A percentile compares a stretch with the other conserved stretches of the same genome.
phyloP scores from a whole-genome alignment of 2,797 vertebrate species.

The Gobionotothen gibberifrons region DNA sequence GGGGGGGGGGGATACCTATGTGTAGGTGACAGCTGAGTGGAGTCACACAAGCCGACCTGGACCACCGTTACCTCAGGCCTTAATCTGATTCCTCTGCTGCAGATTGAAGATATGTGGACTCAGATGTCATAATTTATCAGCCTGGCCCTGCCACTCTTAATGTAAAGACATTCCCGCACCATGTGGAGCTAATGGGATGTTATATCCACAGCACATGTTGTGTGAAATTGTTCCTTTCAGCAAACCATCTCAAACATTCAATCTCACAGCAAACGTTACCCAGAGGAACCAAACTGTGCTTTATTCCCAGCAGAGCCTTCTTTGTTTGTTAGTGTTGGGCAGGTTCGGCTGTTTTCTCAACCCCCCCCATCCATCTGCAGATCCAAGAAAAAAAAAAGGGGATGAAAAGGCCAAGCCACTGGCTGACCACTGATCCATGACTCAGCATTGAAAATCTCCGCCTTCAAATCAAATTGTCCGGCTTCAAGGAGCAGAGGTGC shows the following conservation, averaged over 20 bases:
- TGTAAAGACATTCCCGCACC: slow-evolving; percentile 67
- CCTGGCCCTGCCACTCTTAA: slow-evolving; percentile 71
- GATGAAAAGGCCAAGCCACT: slow-evolving; percentile 72
- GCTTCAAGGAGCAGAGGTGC: slow-evolving; percentile 68
- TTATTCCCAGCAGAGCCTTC: slow-evolving; percentile 51
- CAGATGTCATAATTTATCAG: slow-evolving; percentile 76
- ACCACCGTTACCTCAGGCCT: slow-evolving; percentile 72
- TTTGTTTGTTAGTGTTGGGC: slow-evolving; percentile 72
- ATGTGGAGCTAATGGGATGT: slow-evolving; percentile 69
- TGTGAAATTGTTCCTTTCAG: slow-evolving; percentile 66
- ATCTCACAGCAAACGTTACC: slow-evolving; percentile 30
- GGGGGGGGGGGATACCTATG: slow-evolving; percentile 72
- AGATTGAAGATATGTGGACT: slow-evolving; percentile 74
- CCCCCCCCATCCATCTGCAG: slow-evolving; percentile 26
- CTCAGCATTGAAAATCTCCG: slow-evolving; percentile 80
- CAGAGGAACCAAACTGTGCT: slow-evolving; percentile 30
- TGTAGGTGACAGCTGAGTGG: slow-evolving; percentile 76
- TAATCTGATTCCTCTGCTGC: slow-evolving; percentile 80
- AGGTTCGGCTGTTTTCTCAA: slow-evolving; percentile 43
- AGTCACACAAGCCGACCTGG: slow-evolving; percentile 73
- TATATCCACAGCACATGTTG: slow-evolving; percentile 62
- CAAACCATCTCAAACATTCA: slow-evolving; percentile 41
- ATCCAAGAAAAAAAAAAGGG: slow-evolving; percentile 44
- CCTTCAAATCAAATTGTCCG: slow-evolving; percentile 76
- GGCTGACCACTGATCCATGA: slow-evolving; percentile 77